These are phyloP conservation scores for Leptopilina syphax DNA, from an alignment of 2,888 invertebrate species.

Conservation along the genomic window DNA sequence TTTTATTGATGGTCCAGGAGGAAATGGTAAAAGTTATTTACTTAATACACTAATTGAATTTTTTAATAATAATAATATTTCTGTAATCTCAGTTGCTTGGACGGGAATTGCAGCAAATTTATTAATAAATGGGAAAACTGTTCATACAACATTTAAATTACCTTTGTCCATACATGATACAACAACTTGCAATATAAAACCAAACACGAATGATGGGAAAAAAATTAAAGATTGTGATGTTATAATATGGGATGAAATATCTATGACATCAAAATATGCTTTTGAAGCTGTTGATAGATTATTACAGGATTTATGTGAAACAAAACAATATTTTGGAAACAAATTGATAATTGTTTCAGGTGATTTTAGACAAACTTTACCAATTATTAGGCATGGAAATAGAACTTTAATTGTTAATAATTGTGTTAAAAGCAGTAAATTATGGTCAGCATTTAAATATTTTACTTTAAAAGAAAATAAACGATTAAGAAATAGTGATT, in stretches of 20 bases:
- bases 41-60: slow-evolving; percentile 9
- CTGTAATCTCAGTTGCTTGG: slow-evolving; percentile 18
- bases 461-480: background rate
- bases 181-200: slow-evolving; percentile 41
- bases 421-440: background rate
- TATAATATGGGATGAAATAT: background rate
- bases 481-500: background rate
- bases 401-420: background rate
- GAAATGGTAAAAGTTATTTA: slow-evolving; percentile 44
- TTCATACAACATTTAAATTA: slow-evolving; percentile 41
- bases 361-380: no score
- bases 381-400: background rate
- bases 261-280: slow-evolving; percentile 49
- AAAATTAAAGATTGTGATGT: background rate
- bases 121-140: slow-evolving; percentile 28
- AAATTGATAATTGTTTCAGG: background rate
- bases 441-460: background rate
- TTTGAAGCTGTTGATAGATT: slow-evolving; percentile 44
- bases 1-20: slow-evolving; percentile 43
- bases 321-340: no score
- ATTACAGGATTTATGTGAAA: slow-evolving; percentile 43
- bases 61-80: background rate
- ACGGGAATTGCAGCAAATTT: slow-evolving; percentile 38
- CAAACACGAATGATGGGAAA: slow-evolving; percentile 6
- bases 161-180: slow-evolving; percentile 20